These are phyloP conservation scores for Formicarius rufipectus DNA, from an alignment of 2,113 vertebrate species.

Conservation along the genomic window DNA sequence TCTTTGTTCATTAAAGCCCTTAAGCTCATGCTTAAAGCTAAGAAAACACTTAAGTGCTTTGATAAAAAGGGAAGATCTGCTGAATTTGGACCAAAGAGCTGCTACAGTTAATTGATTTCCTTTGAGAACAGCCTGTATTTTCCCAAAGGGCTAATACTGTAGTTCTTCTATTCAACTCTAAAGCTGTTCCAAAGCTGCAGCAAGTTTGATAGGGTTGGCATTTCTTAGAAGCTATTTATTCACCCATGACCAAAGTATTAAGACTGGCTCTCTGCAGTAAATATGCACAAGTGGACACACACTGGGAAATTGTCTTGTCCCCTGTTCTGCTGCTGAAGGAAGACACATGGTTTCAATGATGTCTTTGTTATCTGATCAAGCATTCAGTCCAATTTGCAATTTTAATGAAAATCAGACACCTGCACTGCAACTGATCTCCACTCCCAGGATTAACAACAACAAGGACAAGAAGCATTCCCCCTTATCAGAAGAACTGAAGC, in stretches of 20 bases:
- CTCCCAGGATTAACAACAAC: conserved; percentile 70
- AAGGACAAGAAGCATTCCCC: conserved; percentile 57
- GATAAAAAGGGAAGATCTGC: not conserved
- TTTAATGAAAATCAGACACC: conserved; percentile 96
- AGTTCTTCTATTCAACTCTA: not conserved
- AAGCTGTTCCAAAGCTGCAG: conserved; percentile 37
- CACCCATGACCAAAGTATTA: conserved; percentile 68
- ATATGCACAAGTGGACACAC: conserved; percentile 51
- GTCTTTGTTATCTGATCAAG: conserved; percentile 86
- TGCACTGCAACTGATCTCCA: conserved; percentile 80
- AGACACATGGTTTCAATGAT: conserved; percentile 76
- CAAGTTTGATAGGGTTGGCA: conserved; percentile 35
- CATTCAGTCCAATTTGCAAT: conserved; percentile 85
- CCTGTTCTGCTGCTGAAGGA: conserved; percentile 55
- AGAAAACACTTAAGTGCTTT: conserved; percentile 27
- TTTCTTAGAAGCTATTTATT: conserved; percentile 73
- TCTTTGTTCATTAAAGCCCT: conserved; percentile 5
- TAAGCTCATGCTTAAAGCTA: conserved; percentile 12
- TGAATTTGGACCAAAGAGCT: not conserved
- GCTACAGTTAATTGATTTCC: conserved; percentile 51
- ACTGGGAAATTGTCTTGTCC: conserved; percentile 69
- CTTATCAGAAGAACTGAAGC: conserved; percentile 69
- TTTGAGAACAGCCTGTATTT: conserved; percentile 27
- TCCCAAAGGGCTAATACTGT: conserved; percentile 3
- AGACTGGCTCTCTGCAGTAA: conserved; percentile 25